A percentile compares a stretch with the other conserved stretches of the same genome.
phyloP scores from a whole-genome alignment of 1,140 invertebrate genomes.

The Drosophila arizonae region DNA sequence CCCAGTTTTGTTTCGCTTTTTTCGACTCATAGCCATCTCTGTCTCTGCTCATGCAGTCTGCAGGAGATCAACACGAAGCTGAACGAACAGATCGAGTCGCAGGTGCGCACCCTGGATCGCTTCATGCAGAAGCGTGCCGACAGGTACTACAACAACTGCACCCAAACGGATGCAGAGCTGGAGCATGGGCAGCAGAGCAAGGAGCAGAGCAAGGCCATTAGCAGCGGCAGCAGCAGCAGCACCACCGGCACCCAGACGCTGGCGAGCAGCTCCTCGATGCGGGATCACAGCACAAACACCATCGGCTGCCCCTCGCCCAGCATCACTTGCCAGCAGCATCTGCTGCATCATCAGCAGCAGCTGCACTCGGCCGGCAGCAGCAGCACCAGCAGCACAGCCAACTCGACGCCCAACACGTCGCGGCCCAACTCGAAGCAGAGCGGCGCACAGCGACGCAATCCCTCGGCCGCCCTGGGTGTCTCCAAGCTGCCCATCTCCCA shows the following conservation, averaged over 20 bases:
- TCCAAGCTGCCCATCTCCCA: constrained; percentile 79
- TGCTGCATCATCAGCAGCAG: constrained; percentile 60
- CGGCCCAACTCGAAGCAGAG: constrained; percentile 80
- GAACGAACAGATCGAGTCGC: constrained; percentile 84
- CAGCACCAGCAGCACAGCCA: constrained; percentile 84
- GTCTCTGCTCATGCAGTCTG: constrained; percentile 66
- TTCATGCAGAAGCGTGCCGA: constrained; percentile 72
- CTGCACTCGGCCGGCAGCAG: constrained; percentile 83
- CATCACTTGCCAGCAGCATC: constrained; percentile 53
- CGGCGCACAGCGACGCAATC: constrained; percentile 51
- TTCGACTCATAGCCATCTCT: background rate
- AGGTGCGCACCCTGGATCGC: constrained; percentile 77
- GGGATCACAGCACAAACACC: constrained; percentile 79
- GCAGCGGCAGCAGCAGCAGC: constrained; percentile 15
- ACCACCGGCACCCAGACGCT: constrained; percentile 56
- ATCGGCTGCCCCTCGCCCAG: constrained; percentile 72
- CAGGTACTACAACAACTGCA: constrained; percentile 74
- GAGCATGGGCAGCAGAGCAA: background rate
- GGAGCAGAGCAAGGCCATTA: background rate
- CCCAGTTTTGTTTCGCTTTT: too few relatives aligned
- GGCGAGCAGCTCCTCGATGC: constrained; percentile 34
- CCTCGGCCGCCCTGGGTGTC: background rate
- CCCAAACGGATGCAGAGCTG: constrained; percentile 66
- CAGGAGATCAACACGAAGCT: constrained; percentile 85
- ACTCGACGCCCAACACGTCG: constrained; percentile 83